Base-by-base conservation (phyloP, 2,113 vertebrate species). In the Carettochelys insculpta region DNA sequence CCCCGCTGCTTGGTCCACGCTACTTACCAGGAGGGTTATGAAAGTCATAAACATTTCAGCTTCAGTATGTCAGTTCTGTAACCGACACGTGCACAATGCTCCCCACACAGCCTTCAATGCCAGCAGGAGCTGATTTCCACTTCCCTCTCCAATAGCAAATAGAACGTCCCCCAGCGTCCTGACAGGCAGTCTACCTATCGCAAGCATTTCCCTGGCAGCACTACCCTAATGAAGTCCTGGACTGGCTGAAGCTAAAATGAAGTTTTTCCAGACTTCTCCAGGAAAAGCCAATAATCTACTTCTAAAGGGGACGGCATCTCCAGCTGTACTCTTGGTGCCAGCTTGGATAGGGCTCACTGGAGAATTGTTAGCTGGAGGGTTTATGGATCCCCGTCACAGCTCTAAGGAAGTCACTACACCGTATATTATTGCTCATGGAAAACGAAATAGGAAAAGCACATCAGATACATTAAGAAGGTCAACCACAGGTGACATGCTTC, bases 31-130 rank as follows among this genome's bases (percentile, higher is more conserved):
- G 85, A 34, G 95, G 83, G 94, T 97, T 93, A 88, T 80, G 78
- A 84, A 93, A 97, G 84, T 45, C 82, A 94, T 96, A 94, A 96
- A 96, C 93, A 90, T 14, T 34, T 92, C 95, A 93, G 38, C 89
- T 95, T 89, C 91, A 92, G 43, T 85, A 77, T 94, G 95, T 90
- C 92, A 91, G 3, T 92, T 88, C 91, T 92, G 82, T 83, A 93
- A 94, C 91, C 58, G 27, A 53, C 81, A 90, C 1, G 1, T 52
- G 61, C 68, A 91, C 48, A 83, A 22, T 1, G 1, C 24, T 81
- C 80, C 86, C 77, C 54, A 79, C 0, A 0, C 56, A 80, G 7
- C 84, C 83, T 79, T 84, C 76, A 29, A 47, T 85, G 17, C 45
- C 76, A 86, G 78, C 76, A 24, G 54, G 51, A 85, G 45, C 82